A percentile compares a stretch with the other conserved stretches of the same genome.
These are phyloP conservation scores for Phyllostomus discolor DNA, from an alignment of 2,113 vertebrate genomes.

Conservation along the genomic window DNA sequence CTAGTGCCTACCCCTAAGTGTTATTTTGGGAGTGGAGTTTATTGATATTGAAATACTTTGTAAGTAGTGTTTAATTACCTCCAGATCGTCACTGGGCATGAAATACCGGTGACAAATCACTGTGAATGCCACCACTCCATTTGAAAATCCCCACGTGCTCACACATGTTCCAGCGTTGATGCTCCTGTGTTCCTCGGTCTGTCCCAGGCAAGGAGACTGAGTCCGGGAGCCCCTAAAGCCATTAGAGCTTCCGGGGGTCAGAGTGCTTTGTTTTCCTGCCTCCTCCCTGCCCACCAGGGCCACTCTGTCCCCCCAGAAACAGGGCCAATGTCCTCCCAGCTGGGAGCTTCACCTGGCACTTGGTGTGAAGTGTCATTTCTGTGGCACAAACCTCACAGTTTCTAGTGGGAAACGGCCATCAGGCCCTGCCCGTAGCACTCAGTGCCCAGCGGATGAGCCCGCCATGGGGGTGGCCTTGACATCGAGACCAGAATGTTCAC, in stretches of 20 bases:
- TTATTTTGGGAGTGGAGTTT: not conserved
- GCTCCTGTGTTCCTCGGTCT: not conserved
- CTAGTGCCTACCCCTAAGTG: not conserved
- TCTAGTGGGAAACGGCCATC: accelerated
- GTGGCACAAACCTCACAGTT: not conserved
- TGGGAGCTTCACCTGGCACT: not conserved
- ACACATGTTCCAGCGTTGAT: accelerated
- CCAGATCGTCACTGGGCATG: not conserved
- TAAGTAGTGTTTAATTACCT: not conserved
- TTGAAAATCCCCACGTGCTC: not conserved
- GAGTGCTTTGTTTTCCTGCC: accelerated
- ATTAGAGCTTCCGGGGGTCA: not conserved
- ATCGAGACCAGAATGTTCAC: accelerated
- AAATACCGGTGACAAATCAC: not conserved
- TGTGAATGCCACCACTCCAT: not conserved
- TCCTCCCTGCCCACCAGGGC: too few relatives aligned
- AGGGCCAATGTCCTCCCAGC: not conserved
- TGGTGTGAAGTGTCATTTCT: not conserved
- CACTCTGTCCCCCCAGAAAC: not conserved
- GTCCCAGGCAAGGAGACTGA: not conserved
- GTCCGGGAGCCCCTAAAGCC: not conserved
- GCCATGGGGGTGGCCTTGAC: not conserved
- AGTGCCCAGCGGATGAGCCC: not conserved
- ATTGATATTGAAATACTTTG: not conserved
- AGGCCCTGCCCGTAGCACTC: not conserved